Base-by-base conservation (phyloP, 2,888 invertebrate species). In the Sericinus montela region DNA sequence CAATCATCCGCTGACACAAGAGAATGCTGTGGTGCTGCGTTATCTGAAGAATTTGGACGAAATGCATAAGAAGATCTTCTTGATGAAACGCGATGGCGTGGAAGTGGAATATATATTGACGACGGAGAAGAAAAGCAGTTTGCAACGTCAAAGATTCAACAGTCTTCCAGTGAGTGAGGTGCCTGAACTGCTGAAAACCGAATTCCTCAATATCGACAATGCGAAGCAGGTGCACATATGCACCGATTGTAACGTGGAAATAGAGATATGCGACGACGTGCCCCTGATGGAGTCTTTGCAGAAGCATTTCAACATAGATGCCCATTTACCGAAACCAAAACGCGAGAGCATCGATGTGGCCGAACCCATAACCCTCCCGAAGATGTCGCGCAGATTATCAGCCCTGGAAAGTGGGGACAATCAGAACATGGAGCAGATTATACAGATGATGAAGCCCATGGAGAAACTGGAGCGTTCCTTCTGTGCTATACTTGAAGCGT, bases 31-130 rank as follows among this genome's bases (percentile, higher is more conserved):
- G 3, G 36, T 88, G 2, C 64, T 66, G 8, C 64, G 69, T 11
- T 88, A 88, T 51, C 48, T 88, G 45, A 71, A 56, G 42, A 73
- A 69, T 48, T 55, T 87, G 25, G 70, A 85, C 38, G 72, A 75
- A 2, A 78, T 72, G 44, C 86, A 87, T 60, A 70, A 68, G 34
- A 72, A 62, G 29, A 78, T 84, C 11, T 85, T 76, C 55, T 58
- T 75, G 6, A 76, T 75, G 52, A 77, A 74, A 52, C 73, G 86
- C 1, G 88, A 88, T 1, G 65, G 65, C 2, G 80, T 85, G 0
- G 83, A 86, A 50, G 88, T 88, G 0, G 88, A 88, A 54, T 88
- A 86, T 53, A 86, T 88, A 28, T 85, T 86, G 54, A 84, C 87
- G 0, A 87, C 88, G 1, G 88, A 86, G 53, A 88, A 87, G 58